Evolutionary conservation across 2,888 invertebrate species (phyloP), one percentile per base, ranked within the genome.

Genomic region (Eristalis tenax): DNA sequence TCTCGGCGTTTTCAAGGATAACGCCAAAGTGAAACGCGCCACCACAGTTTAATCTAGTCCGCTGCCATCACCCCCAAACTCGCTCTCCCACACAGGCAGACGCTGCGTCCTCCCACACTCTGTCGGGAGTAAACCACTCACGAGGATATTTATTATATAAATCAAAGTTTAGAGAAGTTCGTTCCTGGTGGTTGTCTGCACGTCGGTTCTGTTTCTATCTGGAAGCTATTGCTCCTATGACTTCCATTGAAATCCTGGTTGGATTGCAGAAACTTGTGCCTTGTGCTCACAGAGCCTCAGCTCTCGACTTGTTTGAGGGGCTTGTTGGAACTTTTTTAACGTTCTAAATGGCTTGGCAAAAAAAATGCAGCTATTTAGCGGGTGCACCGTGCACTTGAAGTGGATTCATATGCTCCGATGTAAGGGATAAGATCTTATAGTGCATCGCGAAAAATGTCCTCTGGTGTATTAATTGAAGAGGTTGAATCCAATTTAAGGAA

Each of bases 91-190:
- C 43, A 50, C n/a, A 32, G 6, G 32, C 32, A 32, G 8, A 32
- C 32, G 5, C 35, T 2, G 38, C 13, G 4, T 18, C 50, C 50
- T n/a, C 18, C 50, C 50, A 76, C 40, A 57, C 35, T 76, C 11
- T 4, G 28, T 13, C 32, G 5, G 6, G 57, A 59, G 22, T 50
- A 65, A 74, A 74, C 64, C 64, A 35, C 66, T 26, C 68, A 28
- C 70, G 40, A 70, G 71, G 57, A 57, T 64, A 71, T 69, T 35
- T 57, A 43, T 13, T 65, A 59, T 28, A 65, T 65, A 28, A 71
- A 73, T 79, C 79, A 65, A 71, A 71, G 71, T 71, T 71, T 23
- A 40, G 71, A 40, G 26, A 57, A 71, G 59, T 73, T 79, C 40
- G 13, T 18, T 65, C 61, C 15, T 26, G 59, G 59, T 23, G 59